These are phyloP conservation scores for Sitodiplosis mosellana DNA, from an alignment of 1,140 invertebrate species.

Conservation along the genomic window DNA sequence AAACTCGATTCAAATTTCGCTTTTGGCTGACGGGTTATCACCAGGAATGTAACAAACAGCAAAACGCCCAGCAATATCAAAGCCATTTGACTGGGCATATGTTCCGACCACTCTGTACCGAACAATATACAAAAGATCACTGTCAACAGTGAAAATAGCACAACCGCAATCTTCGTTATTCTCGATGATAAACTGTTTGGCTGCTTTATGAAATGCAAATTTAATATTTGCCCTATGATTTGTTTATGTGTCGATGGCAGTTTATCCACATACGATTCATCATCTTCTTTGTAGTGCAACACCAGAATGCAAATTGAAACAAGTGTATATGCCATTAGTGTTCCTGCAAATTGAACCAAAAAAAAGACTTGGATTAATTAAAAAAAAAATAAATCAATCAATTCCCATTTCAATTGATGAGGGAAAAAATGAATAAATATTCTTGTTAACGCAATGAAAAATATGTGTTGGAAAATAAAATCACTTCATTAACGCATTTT, in stretches of 20 bases:
- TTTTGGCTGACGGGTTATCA: conserved; percentile 19
- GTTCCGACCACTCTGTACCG: background rate
- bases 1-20: conserved; percentile 17
- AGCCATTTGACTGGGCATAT: conserved; percentile 6
- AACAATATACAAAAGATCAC: background rate
- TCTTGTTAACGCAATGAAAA: no score
- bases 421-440: no score
- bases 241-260: conserved; percentile 22
- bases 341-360: no score
- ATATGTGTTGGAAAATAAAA: no score
- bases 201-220: conserved; percentile 36
- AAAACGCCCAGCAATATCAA: conserved; percentile 11
- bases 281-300: conserved; percentile 38
- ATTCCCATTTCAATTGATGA: no score
- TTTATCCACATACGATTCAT: conserved; percentile 15
- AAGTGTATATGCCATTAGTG: conserved; percentile 80
- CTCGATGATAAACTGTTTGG: conserved; percentile 33
- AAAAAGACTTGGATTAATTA: no score
- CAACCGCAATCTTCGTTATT: conserved; percentile 36
- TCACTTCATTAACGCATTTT: no score
- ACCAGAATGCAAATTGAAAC: conserved; percentile 80
- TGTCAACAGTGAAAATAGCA: conserved; percentile 23
- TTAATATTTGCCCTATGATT: conserved; percentile 27
- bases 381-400: no score
- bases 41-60: conserved; percentile 14